A percentile compares a stretch with the other conserved stretches of the same genome.
phyloP scores from a whole-genome alignment of 2,113 vertebrate genomes.

The Dipodomys stephensi region DNA sequence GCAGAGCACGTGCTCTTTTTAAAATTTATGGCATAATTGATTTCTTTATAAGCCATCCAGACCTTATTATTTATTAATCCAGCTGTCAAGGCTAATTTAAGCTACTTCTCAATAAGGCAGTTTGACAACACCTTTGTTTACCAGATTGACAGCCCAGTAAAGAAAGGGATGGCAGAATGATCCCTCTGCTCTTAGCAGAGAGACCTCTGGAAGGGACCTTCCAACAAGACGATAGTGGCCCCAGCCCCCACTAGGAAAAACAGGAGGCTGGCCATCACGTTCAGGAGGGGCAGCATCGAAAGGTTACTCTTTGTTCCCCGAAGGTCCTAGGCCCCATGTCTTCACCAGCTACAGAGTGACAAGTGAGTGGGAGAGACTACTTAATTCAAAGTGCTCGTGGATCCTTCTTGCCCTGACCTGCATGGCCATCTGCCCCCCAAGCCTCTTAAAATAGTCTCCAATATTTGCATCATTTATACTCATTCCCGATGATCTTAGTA shows the following conservation, averaged over 20 bases:
- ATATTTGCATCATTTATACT: not conserved
- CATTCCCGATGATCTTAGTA: not conserved
- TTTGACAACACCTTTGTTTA: conserved; percentile 87
- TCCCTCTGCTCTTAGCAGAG: not conserved
- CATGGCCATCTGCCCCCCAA: not conserved
- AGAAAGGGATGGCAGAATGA: not conserved
- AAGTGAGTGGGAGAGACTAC: not conserved
- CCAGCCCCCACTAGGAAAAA: not conserved
- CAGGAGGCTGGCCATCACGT: not conserved
- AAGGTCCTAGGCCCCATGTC: not conserved
- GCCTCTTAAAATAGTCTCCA: not conserved
- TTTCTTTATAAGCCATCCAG: conserved; percentile 88
- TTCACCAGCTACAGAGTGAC: no score
- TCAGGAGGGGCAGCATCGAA: not conserved
- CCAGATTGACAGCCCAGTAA: conserved; percentile 78
- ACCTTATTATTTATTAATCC: conserved; percentile 90
- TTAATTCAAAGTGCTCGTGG: not conserved
- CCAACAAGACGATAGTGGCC: no score
- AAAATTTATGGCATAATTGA: conserved; percentile 88
- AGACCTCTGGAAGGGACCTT: not conserved
- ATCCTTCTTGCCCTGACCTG: not conserved
- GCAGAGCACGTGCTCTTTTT: conserved; percentile 76
- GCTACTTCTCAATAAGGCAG: conserved; percentile 86
- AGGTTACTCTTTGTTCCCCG: not conserved
- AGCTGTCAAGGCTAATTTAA: conserved; percentile 89